Base-by-base conservation (phyloP, 2,113 vertebrate genomes). In the Lipophrys pholis region DNA sequence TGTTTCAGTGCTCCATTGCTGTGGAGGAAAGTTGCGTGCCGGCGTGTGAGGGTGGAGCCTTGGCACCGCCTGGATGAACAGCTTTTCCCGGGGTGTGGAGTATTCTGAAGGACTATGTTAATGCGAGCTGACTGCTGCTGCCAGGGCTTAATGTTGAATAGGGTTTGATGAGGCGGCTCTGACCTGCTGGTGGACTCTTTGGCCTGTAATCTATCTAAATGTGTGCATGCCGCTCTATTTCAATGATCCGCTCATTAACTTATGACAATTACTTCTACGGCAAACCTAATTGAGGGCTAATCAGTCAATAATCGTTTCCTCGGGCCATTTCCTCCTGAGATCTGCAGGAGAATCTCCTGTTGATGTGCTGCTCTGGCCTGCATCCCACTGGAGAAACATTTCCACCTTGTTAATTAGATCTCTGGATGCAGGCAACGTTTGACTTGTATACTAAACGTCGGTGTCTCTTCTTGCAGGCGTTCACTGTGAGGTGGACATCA, bases 401-500 rank as follows among this genome's bases (percentile, higher is more conserved):
- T 30, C 21, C 21, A 30, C 21, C 21, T 30, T 30, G 21, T 30
- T 2, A 30, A 4, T 30, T 4, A 4, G 21, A n/a, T n/a, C n/a
- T n/a, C n/a, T n/a, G n/a, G n/a, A n/a, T n/a, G n/a, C n/a, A n/a
- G n/a, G n/a, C n/a, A n/a, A 4, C 21, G 21, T 30, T 30, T 30
- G 21, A 30, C 4, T 30, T 30, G 21, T 30, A 4, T 2, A 2
- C 21, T 30, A 4, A 30, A 30, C 21, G 21, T 30, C 21, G 11
- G 6, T 54, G 16, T 65, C 49, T 63, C 12, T 41, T 7, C 49
- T 1, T 80, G 9, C 88, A 98, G 97, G 97, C 68, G 73, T 91
- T 6, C 89, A 93, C 3, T 99, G 98, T 76, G 93, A 95, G 90
- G 92, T 93, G 5, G 93, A 98, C 52, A 89, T 97, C 48, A 89